Percentiles rank a stretch among this genome's conserved stretches.
Conservation (phyloP, 2,888 invertebrate species). For the Noctua fimbriata region DNA sequence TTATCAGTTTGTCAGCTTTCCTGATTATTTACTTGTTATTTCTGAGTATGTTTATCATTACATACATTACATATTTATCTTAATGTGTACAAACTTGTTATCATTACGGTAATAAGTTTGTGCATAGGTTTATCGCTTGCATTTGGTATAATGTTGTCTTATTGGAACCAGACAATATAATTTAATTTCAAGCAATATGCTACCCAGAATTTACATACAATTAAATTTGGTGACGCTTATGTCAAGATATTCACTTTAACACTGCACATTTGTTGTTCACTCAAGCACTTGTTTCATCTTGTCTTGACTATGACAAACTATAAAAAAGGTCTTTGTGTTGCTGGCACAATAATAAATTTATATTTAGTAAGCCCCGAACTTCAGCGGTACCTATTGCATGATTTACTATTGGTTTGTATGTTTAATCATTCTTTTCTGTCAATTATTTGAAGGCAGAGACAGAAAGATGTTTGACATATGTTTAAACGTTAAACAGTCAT, state of each 20-base stretch:
- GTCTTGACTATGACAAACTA: background rate
- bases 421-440: background rate
- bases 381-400: too few relatives aligned
- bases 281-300: too few relatives aligned
- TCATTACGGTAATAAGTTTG: slow-evolving; percentile 12
- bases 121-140: slow-evolving; percentile 10
- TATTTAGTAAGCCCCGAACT: background rate
- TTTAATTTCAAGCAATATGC: background rate
- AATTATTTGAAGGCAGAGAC: background rate
- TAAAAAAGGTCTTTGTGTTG: background rate
- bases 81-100: slow-evolving; percentile 27
- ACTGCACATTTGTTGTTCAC: background rate
- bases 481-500: background rate
- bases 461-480: background rate
- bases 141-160: background rate
- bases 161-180: background rate
- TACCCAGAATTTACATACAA: background rate
- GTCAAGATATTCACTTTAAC: background rate
- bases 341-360: background rate
- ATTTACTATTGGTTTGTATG: background rate
- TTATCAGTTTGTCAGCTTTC: slow-evolving; percentile 60
- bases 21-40: slow-evolving; percentile 51
- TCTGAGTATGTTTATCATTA: slow-evolving; percentile 39
- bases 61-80: slow-evolving; percentile 35
- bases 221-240: background rate